Conservation (phyloP, 2,888 invertebrate genomes). For the Cerastis rubricosa region DNA sequence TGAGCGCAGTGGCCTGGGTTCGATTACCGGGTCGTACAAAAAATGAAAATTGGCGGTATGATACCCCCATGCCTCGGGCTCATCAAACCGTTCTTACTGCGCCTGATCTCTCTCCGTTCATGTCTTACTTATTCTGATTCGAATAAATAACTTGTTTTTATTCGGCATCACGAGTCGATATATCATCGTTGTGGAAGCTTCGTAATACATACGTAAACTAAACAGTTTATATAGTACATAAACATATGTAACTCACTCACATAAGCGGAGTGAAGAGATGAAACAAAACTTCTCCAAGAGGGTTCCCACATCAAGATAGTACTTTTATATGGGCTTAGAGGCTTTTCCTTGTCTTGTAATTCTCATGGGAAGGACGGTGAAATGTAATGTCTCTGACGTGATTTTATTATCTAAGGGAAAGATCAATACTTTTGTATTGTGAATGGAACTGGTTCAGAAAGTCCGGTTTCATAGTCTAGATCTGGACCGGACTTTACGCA, state of each 20-base stretch:
- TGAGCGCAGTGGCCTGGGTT: too few species aligned
- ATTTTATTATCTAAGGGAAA: slow-evolving; percentile 16
- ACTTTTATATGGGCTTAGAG: neutral
- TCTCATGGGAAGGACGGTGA: slow-evolving; percentile 31
- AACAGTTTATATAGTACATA: too few species aligned
- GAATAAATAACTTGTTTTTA: neutral
- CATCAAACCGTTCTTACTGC: too few species aligned
- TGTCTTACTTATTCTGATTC: neutral
- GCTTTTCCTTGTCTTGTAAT: slow-evolving; percentile 29
- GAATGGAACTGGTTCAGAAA: neutral
- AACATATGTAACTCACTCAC: neutral
- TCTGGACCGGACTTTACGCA: neutral
- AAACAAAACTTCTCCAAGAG: slow-evolving; percentile 29
- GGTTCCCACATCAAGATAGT: slow-evolving; percentile 9
- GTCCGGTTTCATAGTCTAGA: neutral
- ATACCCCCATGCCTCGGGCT: too few species aligned
- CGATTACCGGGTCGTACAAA: neutral
- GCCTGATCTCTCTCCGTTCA: too few species aligned
- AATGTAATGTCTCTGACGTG: slow-evolving; percentile 12
- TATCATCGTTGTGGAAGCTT: neutral
- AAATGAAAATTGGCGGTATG: too few species aligned
- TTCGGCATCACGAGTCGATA: neutral
- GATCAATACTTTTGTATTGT: slow-evolving; percentile 45
- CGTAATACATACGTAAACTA: slow-evolving; percentile 21
- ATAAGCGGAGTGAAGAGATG: slow-evolving; percentile 9